Base-by-base conservation (phyloP, 2,888 invertebrate species). In the Strigamia maritima region DNA sequence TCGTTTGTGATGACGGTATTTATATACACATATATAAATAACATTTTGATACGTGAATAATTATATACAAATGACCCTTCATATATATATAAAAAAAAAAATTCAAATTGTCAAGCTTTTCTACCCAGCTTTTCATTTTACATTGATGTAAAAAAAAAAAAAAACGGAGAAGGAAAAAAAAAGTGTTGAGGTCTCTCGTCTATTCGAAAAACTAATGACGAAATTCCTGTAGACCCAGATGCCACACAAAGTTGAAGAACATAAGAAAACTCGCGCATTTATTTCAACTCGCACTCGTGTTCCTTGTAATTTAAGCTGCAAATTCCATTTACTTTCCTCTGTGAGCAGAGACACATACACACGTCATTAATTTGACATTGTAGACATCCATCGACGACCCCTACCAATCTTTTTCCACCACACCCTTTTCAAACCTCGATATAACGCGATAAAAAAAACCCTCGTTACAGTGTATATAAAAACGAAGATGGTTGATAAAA, bases 161-260 rank as follows among this genome's bases (percentile, higher is more conserved):
- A 70, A 26, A 70, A 28, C 1, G 24, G 14, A 70, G 28, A 28
- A 70, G 28, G 28, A 70, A 70, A 70, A n/a, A n/a, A 19, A 19
- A 28, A 70, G 28, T 4, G 70, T 70, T 70, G 70, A 70, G 70
- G 24, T 70, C 70, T 16, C 70, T 70, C 70, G 70, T 70, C 70
- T 70, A 70, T 26, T 16, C 70, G 70, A 26, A 70, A 70, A 70
- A 70, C 70, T 70, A 70, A 70, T 70, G 70, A 70, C 70, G 70
- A 70, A 70, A 70, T 70, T 70, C 70, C 70, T 28, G 70, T 26
- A 70, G 70, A 70, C 70, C 26, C 70, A 70, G 70, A 70, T 70
- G 70, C 70, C 70, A 70, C 70, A 70, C 70, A 70, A 70, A 70
- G 70, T 70, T 70, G 70, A 70, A 70, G 70, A 65, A 65, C 60